Evolutionary conservation across 2,113 vertebrate genomes (phyloP).

Genomic region (Proteles cristata): DNA sequence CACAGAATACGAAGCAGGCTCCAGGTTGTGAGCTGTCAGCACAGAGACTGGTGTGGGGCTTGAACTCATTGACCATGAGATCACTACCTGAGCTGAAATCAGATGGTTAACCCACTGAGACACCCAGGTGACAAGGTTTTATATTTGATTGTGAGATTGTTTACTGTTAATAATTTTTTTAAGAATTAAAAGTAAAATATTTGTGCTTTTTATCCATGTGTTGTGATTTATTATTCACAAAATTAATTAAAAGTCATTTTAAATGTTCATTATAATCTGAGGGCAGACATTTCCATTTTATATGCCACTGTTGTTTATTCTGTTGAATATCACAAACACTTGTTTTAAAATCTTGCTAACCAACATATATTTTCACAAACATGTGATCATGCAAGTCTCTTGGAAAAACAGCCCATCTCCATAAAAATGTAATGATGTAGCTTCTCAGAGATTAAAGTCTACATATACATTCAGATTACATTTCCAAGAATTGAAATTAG

Average conservation of each 20-base stretch:
- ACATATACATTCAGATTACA: neutral
- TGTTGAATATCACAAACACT: neutral
- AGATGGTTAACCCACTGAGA: too few species aligned
- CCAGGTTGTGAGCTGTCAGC: too few species aligned
- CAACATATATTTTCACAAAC: neutral
- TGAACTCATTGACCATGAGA: too few species aligned
- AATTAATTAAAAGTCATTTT: neutral
- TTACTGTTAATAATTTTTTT: neutral
- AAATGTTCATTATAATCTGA: neutral
- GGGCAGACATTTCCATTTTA: neutral
- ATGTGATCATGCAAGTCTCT: neutral
- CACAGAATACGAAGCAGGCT: too few species aligned
- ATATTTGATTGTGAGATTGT: neutral
- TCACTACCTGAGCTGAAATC: too few species aligned
- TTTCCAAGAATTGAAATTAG: slow-evolving; percentile 6
- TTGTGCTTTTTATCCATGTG: neutral
- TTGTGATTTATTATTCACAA: neutral
- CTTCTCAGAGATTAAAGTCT: neutral
- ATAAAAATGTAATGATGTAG: neutral
- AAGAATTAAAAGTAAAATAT: slow-evolving; percentile 29
- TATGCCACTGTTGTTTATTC: neutral
- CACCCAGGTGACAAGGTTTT: neutral
- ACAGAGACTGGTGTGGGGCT: too few species aligned
- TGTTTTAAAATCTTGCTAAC: neutral
- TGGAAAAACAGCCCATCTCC: neutral